Conservation (phyloP, 2,113 vertebrate genomes). For the Brienomyrus longianalis region DNA sequence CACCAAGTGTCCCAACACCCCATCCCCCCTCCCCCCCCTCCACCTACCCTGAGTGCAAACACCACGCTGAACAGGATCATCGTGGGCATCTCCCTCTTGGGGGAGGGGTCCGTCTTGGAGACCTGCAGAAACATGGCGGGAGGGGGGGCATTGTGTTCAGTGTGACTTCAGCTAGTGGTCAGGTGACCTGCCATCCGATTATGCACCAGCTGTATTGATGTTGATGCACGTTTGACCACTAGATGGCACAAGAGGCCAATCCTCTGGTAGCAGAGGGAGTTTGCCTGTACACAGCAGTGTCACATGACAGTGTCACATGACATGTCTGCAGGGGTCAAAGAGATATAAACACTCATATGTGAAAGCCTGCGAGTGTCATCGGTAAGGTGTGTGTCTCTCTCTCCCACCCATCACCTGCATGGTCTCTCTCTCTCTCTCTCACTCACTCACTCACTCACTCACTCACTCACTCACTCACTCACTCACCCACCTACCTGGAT, state of each 20-base stretch:
- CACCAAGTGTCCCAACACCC: too few relatives aligned
- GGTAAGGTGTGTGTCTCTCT: neutral
- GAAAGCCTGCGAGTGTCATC: neutral
- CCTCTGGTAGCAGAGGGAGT: neutral
- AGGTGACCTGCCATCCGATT: neutral
- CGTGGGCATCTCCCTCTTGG: constrained; percentile 93
- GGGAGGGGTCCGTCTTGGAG: constrained; percentile 91
- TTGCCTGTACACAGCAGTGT: neutral
- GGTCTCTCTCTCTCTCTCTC: neutral
- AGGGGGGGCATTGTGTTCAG: neutral
- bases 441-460: constrained; percentile 15
- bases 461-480: neutral
- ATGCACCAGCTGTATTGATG: neutral
- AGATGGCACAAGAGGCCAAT: constrained; percentile 24
- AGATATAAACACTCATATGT: neutral
- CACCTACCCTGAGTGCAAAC: constrained; percentile 88
- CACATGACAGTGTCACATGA: neutral
- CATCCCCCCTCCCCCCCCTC: too few relatives aligned
- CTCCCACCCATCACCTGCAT: neutral
- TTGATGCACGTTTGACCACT: constrained; percentile 15
- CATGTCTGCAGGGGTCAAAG: neutral
- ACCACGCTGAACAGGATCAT: constrained; percentile 98
- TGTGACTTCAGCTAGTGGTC: neutral
- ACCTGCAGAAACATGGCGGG: constrained; percentile 61
- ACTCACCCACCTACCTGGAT: constrained; percentile 62